Evolutionary conservation across 1,140 invertebrate genomes (phyloP).

Genomic region (Macrosteles quadrilineatus): DNA sequence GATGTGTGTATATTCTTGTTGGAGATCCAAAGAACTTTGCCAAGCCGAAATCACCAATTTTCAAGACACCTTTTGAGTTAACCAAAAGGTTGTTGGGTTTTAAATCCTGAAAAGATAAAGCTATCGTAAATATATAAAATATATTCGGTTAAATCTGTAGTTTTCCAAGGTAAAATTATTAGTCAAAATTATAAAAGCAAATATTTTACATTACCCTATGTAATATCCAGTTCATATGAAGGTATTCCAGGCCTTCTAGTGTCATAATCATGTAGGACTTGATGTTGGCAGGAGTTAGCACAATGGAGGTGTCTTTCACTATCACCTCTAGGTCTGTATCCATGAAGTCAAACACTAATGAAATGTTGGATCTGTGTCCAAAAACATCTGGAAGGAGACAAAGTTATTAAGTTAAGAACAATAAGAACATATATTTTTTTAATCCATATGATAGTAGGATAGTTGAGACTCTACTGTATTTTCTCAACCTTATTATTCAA

Average conservation of each 20-base stretch:
- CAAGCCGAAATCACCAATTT: slow-evolving; percentile 98
- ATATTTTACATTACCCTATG: slow-evolving; percentile 67
- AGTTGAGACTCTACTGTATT: too few species aligned
- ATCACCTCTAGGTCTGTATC: slow-evolving; percentile 97
- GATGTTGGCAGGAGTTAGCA: slow-evolving; percentile 90
- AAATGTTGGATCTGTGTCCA: slow-evolving; percentile 98
- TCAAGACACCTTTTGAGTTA: slow-evolving; percentile 88
- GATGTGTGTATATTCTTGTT: slow-evolving; percentile 94
- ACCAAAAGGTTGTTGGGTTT: slow-evolving; percentile 99
- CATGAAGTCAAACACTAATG: slow-evolving; percentile 99
- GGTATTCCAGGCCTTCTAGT: slow-evolving; percentile 90
- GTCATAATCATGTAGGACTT: slow-evolving; percentile 97
- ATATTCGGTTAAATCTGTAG: too few species aligned
- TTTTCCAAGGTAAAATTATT: too few species aligned
- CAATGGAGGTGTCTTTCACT: slow-evolving; percentile 83
- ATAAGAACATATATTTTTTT: neutral
- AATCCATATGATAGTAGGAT: neutral
- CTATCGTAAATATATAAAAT: slow-evolving; percentile 21
- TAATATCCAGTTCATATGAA: slow-evolving; percentile 96
- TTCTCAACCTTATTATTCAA: slow-evolving; percentile 21
- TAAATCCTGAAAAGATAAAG: slow-evolving; percentile 68
- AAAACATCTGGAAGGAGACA: slow-evolving; percentile 97
- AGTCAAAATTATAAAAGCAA: too few species aligned
- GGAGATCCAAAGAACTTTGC: slow-evolving; percentile 98
- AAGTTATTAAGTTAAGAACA: too few species aligned